Evolutionary conservation across 2,888 invertebrate species (phyloP), one percentile per base, ranked within the genome.

Genomic region (Rhingia campestris): DNA sequence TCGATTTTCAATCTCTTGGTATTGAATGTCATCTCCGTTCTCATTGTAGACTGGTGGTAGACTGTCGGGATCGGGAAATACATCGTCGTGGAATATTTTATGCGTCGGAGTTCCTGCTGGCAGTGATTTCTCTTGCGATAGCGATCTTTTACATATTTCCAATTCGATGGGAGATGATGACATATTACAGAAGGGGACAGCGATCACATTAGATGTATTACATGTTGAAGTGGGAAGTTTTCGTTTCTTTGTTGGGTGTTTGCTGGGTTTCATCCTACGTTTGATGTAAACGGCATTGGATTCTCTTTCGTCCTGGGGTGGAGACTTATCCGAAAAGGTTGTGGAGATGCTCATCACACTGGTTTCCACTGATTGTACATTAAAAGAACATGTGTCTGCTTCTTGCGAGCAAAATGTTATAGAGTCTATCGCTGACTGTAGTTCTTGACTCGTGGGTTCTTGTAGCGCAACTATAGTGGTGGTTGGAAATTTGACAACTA

Each of bases 1-100:
- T 37, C 86, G 86, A 12, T 87, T 86, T 59, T 88, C 88, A 54
- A 88, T 87, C 56, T 88, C 88, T 7, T 67, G 84, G 30, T 87
- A 88, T 53, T 87, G 79, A 6, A 66, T 53, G 63, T 85, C 85
- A 80, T 88, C 87, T 12, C 86, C 87, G 14, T 79, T 79, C 6
- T 74, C 74, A 67, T 86, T 87, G 1, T 77, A 82, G 0, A 58
- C 49, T 33, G 39, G 45, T 22, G 73, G 72, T 14, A 61, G 10
- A 35, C 14, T 64, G 69, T 33, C 43, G n/a, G 4, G 43, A 54
- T 6, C 49, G 30, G 76, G 39, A 1, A 37, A 73, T 3, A 43
- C 84, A 35, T 88, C 87, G 4, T 64, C 79, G 49, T 86, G 54
- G 47, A 88, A 87, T 63, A 88, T 87, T 6, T 81, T 86, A 81